A percentile compares a stretch with the other conserved stretches of the same genome.
These are phyloP conservation scores for Phoenicopterus ruber DNA, from an alignment of 2,113 vertebrate genomes.

Conservation along the genomic window DNA sequence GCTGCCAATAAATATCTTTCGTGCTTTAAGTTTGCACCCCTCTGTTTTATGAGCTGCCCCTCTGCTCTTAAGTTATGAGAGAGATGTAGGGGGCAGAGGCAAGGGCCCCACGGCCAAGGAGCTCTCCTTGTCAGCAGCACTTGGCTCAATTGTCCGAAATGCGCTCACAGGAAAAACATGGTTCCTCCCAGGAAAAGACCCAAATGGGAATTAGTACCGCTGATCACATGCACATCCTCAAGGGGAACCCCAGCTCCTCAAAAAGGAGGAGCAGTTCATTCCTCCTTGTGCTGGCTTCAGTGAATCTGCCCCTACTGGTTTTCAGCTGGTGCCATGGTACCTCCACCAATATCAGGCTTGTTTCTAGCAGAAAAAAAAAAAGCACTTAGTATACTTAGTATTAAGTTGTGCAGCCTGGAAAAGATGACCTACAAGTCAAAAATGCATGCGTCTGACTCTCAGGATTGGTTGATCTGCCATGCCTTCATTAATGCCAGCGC, in stretches of 20 bases:
- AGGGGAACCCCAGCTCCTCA: neutral
- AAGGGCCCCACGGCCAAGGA: neutral
- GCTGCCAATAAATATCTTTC: neutral
- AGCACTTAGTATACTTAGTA: neutral
- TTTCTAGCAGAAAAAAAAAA: neutral
- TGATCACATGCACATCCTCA: neutral
- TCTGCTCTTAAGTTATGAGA: neutral
- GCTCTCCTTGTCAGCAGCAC: neutral
- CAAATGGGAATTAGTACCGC: neutral
- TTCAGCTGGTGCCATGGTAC: neutral
- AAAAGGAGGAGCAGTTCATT: neutral
- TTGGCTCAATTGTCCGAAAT: neutral
- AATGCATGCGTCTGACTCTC: neutral
- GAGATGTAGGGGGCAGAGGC: neutral
- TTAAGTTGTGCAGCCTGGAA: neutral
- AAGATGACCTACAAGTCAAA: neutral
- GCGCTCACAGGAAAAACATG: neutral
- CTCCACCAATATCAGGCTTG: neutral
- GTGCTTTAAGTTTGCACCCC: neutral
- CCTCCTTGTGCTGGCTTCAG: neutral
- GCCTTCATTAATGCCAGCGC: neutral
- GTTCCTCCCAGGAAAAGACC: neutral
- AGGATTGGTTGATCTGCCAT: neutral
- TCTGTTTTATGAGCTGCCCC: neutral
- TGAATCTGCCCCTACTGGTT: neutral